phyloP scores from a whole-genome alignment of 2,888 invertebrate genomes.

The Tridacna gigas region DNA sequence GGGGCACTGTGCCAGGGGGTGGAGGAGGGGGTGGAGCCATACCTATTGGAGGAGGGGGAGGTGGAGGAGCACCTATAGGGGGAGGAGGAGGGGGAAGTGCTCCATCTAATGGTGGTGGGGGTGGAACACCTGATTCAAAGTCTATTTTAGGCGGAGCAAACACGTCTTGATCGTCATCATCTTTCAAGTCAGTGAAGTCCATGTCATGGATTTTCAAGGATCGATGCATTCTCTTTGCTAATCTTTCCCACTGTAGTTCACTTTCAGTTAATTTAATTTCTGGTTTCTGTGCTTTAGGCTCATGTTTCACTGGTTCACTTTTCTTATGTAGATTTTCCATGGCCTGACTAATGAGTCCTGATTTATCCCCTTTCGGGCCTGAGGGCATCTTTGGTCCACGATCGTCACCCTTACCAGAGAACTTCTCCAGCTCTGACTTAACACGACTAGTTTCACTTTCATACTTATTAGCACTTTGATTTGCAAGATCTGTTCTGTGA shows the following conservation, averaged over 20 bases:
- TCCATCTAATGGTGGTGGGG: slow-evolving; percentile 73
- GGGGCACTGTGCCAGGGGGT: slow-evolving; percentile 61
- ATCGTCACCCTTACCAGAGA: slow-evolving; percentile 57
- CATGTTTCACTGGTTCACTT: slow-evolving; percentile 64
- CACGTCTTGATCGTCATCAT: slow-evolving; percentile 91
- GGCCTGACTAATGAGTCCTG: slow-evolving; percentile 95
- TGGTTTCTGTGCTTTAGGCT: slow-evolving; percentile 85
- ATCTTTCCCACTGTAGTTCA: slow-evolving; percentile 97
- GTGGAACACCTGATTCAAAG: slow-evolving; percentile 59
- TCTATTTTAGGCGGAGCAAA: slow-evolving; percentile 87
- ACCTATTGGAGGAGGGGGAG: slow-evolving; percentile 56
- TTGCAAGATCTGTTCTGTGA: slow-evolving; percentile 58
- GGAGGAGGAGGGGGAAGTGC: slow-evolving; percentile 68
- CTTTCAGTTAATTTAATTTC: slow-evolving; percentile 93
- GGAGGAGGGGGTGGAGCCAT: slow-evolving; percentile 70
- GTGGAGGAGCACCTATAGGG: slow-evolving; percentile 65
- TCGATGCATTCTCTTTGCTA: slow-evolving; percentile 86
- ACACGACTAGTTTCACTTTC: slow-evolving; percentile 63
- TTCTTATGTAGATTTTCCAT: slow-evolving; percentile 91
- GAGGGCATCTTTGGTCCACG: slow-evolving; percentile 59
- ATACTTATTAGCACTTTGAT: slow-evolving; percentile 42
- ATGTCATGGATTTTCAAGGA: slow-evolving; percentile 93
- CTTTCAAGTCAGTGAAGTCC: slow-evolving; percentile 97
- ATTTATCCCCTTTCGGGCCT: slow-evolving; percentile 87
- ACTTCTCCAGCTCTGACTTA: slow-evolving; percentile 66